A percentile compares a stretch with the other conserved stretches of the same genome.
Evolutionary conservation across 2,797 vertebrate species (phyloP).

Genomic region (Micromesistius poutassou): DNA sequence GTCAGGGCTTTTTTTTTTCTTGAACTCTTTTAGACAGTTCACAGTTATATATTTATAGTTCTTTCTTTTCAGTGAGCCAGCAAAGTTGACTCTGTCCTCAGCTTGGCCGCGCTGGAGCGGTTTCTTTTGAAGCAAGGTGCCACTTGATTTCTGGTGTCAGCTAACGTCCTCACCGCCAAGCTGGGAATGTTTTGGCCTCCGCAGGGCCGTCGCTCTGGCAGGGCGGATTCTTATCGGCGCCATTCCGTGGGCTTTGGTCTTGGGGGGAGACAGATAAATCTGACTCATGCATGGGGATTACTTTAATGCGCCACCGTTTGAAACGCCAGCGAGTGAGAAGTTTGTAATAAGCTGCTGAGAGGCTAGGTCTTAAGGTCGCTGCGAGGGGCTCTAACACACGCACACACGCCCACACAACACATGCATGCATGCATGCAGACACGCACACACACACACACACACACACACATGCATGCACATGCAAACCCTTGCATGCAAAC

Average conservation of each 20-base stretch:
- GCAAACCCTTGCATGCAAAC: neutral
- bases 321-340: neutral
- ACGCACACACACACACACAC: neutral
- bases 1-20: neutral
- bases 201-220: neutral
- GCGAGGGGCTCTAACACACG: neutral
- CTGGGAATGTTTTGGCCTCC: neutral
- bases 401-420: neutral
- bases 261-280: constrained; percentile 11
- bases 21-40: no score
- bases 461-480: neutral
- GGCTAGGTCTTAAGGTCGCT: neutral
- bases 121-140: neutral
- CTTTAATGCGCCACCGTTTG: neutral
- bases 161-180: neutral
- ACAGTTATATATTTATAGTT: neutral
- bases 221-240: neutral
- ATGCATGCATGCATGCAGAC: neutral
- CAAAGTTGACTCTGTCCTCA: neutral
- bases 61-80: neutral
- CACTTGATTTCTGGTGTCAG: neutral
- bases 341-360: neutral
- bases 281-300: constrained; percentile 13
- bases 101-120: neutral
- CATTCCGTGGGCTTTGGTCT: neutral